Conservation (phyloP, 2,888 invertebrate genomes). For the Fragum whitleyi region DNA sequence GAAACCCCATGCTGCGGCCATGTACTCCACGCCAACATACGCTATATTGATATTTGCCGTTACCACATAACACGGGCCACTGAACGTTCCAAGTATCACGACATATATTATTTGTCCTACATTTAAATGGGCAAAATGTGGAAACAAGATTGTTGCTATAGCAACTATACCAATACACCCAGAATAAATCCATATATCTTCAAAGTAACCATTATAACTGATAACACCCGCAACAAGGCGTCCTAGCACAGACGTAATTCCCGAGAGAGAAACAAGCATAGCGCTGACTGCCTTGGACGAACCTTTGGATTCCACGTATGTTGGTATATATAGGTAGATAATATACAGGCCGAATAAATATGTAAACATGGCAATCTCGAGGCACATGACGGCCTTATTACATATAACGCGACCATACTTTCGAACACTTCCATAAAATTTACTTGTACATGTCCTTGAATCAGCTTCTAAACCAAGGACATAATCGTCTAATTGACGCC, state of each 20-base stretch:
- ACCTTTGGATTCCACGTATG: slow-evolving; percentile 38
- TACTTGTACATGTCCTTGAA: background rate
- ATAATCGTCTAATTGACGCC: slow-evolving; percentile 19
- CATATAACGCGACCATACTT: slow-evolving; percentile 28
- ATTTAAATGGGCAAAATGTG: slow-evolving; percentile 24
- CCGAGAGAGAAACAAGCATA: slow-evolving; percentile 45
- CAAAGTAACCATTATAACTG: slow-evolving; percentile 29
- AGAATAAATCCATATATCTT: slow-evolving; percentile 40
- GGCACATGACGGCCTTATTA: slow-evolving; percentile 39
- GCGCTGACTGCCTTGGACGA: slow-evolving; percentile 39
- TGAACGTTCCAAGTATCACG: slow-evolving; percentile 41
- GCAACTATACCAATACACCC: slow-evolving; percentile 43
- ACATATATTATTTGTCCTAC: slow-evolving; percentile 46
- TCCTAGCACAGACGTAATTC: slow-evolving; percentile 37
- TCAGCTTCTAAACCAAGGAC: background rate
- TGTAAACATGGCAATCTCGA: slow-evolving; percentile 39
- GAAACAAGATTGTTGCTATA: slow-evolving; percentile 44
- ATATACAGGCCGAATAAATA: slow-evolving; percentile 46
- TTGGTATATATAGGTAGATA: slow-evolving; percentile 44
- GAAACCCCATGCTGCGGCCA: slow-evolving; percentile 52
- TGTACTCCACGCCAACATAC: slow-evolving; percentile 50
- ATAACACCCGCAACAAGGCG: slow-evolving; percentile 43
- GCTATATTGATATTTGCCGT: slow-evolving; percentile 37
- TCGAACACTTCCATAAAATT: background rate
- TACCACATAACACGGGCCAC: slow-evolving; percentile 52